Base-by-base conservation (phyloP, 37 sponge, comb jelly and placozoan species). In the Dysidea cf. avara region DNA sequence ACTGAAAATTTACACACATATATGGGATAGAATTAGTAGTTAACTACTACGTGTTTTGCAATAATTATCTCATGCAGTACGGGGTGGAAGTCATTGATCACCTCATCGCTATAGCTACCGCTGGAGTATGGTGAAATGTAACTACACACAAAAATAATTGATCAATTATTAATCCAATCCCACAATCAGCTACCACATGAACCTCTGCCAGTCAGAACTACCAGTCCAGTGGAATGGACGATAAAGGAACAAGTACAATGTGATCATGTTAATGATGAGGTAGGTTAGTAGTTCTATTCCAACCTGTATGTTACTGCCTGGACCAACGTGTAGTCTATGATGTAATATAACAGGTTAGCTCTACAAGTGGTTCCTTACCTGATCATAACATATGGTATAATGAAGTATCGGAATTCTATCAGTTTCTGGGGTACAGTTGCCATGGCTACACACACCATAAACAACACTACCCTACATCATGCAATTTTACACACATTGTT, bases 371-470 rank as follows among this genome's bases (percentile, higher is more conserved):
- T n/a, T n/a, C n/a, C n/a, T n/a, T n/a, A n/a, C 54, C 73, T 11
- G 34, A 70, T 66, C 20, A 81, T 43, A 47, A 93, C 81, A 71
- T 87, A 93, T 0, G 97, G 94, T 30, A 97, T 11, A 26, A 97
- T 81, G 76, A 82, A 97, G 71, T 97, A 97, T 49, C 97, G 82
- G 56, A 93, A 90, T 53, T 97, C 97, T 4, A 97, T 52, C 35
- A 97, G 72, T 43, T 76, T 53, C 66, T 97, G 97, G 7, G 91
- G 94, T 17, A 90, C 80, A 25, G 80, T 71, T 25, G 72, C 63
- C 25, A 76, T 17, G 28, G 77, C 70, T 25, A 71, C 69, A 48
- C 80, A 77, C 7, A 69, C 29, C 20, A 61, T 38, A 35, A 66
- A 90, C 11, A 86, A 69, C 22, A 87, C 11, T 16, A 81, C 54